These are phyloP conservation scores for Drosophila rhopaloa DNA, from an alignment of 1,140 invertebrate genomes.

Conservation along the genomic window DNA sequence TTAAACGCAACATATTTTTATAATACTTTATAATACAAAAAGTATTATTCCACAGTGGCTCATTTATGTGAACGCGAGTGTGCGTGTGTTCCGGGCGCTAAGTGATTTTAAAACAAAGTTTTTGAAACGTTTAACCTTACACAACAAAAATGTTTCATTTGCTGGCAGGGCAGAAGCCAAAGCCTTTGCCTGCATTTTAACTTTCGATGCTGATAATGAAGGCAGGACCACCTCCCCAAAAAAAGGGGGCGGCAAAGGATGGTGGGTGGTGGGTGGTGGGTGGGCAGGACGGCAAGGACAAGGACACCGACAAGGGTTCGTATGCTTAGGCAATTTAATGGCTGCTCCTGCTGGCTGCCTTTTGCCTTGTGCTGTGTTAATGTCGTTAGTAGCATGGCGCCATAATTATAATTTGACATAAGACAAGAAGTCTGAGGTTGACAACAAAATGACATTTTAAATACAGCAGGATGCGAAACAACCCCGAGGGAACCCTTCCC, in stretches of 20 bases:
- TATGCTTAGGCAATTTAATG: conserved; percentile 77
- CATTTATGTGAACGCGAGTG: conserved; percentile 11
- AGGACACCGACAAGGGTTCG: conserved; percentile 57
- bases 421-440: conserved; percentile 84
- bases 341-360: conserved; percentile 32
- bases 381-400: conserved; percentile 83
- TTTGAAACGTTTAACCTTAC: conserved; percentile 79
- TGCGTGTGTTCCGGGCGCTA: conserved; percentile 50
- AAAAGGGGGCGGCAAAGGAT: neutral
- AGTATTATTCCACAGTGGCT: conserved; percentile 17
- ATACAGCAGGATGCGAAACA: conserved; percentile 53
- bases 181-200: conserved; percentile 66
- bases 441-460: conserved; percentile 84
- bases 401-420: conserved; percentile 84
- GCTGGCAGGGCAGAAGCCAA: conserved; percentile 5
- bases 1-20: too few species aligned
- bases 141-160: conserved; percentile 64
- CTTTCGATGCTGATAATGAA: conserved; percentile 80
- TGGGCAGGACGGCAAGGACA: conserved; percentile 20
- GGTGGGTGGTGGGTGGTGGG: neutral
- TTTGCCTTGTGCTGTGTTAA: conserved; percentile 51
- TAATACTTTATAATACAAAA: too few species aligned
- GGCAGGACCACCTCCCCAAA: conserved; percentile 22
- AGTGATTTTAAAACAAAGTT: conserved; percentile 82
- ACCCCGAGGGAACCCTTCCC: conserved; percentile 3